Percentiles rank a stretch among this genome's conserved stretches.
Evolutionary conservation across 2,888 invertebrate species (phyloP).

Genomic region (Ferrisia virgata): DNA sequence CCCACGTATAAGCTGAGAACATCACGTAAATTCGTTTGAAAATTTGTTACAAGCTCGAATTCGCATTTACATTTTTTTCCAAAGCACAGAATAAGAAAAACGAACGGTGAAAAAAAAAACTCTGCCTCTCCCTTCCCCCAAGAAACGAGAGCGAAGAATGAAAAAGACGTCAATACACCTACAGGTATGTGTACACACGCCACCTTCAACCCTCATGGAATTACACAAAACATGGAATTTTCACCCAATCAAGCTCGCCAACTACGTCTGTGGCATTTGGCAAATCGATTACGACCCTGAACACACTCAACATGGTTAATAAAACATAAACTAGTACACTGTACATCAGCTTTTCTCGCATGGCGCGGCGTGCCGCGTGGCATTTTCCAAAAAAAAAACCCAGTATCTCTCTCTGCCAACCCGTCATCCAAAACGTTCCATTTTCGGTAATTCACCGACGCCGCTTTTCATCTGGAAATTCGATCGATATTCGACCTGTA

Average conservation of each 20-base stretch:
- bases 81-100: background rate
- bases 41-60: background rate
- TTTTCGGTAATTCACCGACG: constrained; percentile 30
- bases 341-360: background rate
- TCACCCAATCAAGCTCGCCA: background rate
- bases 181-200: background rate
- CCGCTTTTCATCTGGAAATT: constrained; percentile 16
- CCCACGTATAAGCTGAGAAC: background rate
- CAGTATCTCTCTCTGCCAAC: background rate
- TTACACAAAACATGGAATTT: background rate
- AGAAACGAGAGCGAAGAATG: background rate
- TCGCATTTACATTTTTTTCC: background rate
- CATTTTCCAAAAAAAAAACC: background rate
- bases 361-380: background rate
- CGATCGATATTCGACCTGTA: constrained; percentile 31
- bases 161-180: constrained; percentile 13
- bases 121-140: no score
- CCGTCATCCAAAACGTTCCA: background rate
- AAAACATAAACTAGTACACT: background rate
- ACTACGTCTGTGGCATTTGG: background rate
- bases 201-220: background rate
- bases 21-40: background rate
- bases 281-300: constrained; percentile 31
- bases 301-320: constrained; percentile 20
- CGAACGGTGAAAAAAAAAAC: background rate